Conservation (phyloP, 2,113 vertebrate species). For the Xiphophorus maculatus region DNA sequence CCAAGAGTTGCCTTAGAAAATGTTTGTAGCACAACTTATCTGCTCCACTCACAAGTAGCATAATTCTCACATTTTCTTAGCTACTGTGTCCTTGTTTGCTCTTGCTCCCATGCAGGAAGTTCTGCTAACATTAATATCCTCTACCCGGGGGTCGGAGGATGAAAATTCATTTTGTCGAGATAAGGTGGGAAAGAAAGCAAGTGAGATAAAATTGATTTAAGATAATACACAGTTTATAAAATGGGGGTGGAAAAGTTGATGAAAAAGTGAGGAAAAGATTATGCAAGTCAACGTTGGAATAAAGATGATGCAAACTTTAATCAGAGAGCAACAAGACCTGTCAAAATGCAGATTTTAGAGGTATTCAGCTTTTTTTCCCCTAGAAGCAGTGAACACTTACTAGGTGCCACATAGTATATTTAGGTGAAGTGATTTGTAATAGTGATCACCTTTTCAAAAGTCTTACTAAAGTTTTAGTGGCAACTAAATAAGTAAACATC, state of each 20-base stretch:
- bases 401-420: too few relatives aligned
- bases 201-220: slow-evolving; percentile 8
- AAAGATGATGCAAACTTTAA: slow-evolving; percentile 40
- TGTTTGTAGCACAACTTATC: neutral
- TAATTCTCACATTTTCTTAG: neutral
- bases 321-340: slow-evolving; percentile 25
- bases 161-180: slow-evolving; percentile 32
- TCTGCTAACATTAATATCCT: slow-evolving; percentile 25
- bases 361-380: neutral
- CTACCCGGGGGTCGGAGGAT: slow-evolving; percentile 31
- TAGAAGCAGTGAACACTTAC: neutral
- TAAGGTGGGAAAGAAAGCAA: slow-evolving; percentile 1
- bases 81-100: slow-evolving; percentile 25
- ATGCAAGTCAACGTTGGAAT: slow-evolving; percentile 31
- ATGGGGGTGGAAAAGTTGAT: slow-evolving; percentile 27
- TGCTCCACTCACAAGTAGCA: neutral
- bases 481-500: too few relatives aligned
- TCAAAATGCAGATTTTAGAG: neutral
- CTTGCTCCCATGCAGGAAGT: slow-evolving; percentile 17
- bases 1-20: neutral
- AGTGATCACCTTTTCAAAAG: too few relatives aligned
- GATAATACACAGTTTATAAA: slow-evolving; percentile 3
- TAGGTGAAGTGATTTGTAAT: too few relatives aligned
- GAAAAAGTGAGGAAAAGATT: slow-evolving; percentile 28
- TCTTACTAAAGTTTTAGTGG: too few relatives aligned